phyloP scores from a whole-genome alignment of 2,797 vertebrate species.

The Cyprinodon diabolis region DNA sequence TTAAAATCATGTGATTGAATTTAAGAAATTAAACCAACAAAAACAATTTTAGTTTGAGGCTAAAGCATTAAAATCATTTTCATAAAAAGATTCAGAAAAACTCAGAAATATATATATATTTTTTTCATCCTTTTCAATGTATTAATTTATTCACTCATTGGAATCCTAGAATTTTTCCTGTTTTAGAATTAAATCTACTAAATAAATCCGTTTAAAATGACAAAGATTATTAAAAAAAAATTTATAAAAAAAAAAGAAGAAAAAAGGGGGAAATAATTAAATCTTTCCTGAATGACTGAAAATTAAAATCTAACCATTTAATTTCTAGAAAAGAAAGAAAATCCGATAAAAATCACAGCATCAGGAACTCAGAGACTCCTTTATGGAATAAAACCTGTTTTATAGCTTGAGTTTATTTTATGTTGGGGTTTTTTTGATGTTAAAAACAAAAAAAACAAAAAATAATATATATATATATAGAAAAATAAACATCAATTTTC shows the following conservation, averaged over 20 bases:
- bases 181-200: no score
- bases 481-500: no score
- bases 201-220: no score
- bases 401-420: no score
- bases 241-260: neutral
- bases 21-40: constrained; percentile 5
- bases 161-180: no score
- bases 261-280: neutral
- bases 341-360: no score
- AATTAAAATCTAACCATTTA: neutral
- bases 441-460: no score
- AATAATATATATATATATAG: no score
- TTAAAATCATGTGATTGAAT: neutral
- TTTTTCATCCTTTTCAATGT: neutral
- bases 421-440: no score
- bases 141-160: neutral
- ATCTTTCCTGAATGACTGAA: neutral
- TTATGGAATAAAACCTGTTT: no score
- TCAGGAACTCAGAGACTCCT: no score
- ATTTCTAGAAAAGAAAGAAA: neutral
- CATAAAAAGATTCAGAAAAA: neutral
- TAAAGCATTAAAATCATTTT: neutral
- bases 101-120: neutral
- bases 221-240: no score
- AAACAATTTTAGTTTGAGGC: neutral